Percentiles rank a stretch among this genome's conserved stretches.
Evolutionary conservation across 2,797 vertebrate genomes (phyloP).

Genomic region (Rhyacichthys aspro): DNA sequence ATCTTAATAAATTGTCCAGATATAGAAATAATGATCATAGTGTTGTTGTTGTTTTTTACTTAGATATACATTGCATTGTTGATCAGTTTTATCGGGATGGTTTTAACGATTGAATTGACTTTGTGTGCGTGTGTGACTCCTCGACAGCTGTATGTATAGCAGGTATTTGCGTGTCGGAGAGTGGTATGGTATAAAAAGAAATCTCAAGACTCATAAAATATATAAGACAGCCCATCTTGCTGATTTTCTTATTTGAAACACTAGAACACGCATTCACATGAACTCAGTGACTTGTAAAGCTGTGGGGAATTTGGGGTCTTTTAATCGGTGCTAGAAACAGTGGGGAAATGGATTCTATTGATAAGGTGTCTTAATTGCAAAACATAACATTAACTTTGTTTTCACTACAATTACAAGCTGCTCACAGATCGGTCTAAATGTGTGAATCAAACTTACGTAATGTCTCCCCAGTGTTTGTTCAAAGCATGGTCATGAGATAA

Average conservation of each 20-base stretch:
- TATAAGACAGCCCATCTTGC: slow-evolving; percentile 67
- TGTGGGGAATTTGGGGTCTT: slow-evolving; percentile 19
- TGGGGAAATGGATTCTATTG: no score
- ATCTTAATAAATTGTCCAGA: no score
- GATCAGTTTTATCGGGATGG: no score
- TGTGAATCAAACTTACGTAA: neutral
- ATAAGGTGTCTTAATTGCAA: no score
- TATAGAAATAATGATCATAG: no score
- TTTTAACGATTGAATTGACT: no score
- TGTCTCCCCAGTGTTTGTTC: neutral
- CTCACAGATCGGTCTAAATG: no score
- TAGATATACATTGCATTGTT: no score
- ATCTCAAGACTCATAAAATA: slow-evolving; percentile 72
- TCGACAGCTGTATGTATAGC: slow-evolving; percentile 62
- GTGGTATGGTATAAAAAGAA: slow-evolving; percentile 69
- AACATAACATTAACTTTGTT: no score
- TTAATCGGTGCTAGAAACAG: neutral
- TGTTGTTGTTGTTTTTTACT: no score
- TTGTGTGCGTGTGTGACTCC: slow-evolving; percentile 37
- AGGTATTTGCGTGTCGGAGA: slow-evolving; percentile 63
- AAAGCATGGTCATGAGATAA: neutral
- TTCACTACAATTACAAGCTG: no score
- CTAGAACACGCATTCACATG: slow-evolving; percentile 35
- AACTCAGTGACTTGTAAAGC: slow-evolving; percentile 12
- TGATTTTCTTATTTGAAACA: slow-evolving; percentile 70